Conservation (phyloP, 2,797 vertebrate genomes). For the Salarias fasciatus region DNA sequence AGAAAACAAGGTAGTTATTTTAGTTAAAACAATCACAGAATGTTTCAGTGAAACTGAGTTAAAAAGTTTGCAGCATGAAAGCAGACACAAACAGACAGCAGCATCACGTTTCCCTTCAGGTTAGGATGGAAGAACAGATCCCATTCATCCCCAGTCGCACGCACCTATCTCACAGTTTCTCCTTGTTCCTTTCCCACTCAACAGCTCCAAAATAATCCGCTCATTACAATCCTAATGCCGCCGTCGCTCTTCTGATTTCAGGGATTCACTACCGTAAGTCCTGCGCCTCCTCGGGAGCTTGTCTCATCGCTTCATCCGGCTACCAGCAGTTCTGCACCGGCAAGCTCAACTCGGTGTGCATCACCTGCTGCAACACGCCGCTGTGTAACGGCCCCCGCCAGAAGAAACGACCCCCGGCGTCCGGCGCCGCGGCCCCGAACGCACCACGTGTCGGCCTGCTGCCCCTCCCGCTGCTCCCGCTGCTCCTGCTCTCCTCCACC, state of each 20-base stretch:
- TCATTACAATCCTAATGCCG: constrained; percentile 28
- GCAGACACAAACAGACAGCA: constrained; percentile 7
- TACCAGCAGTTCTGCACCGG: constrained; percentile 98
- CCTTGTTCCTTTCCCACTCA: too few species aligned
- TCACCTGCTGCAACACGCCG: constrained; percentile 95
- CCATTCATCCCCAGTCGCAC: too few species aligned
- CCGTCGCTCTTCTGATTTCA: constrained; percentile 61
- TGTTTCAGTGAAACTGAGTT: too few species aligned
- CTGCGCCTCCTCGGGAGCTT: constrained; percentile 93
- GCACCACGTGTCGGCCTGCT: too few species aligned
- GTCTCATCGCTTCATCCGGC: constrained; percentile 95
- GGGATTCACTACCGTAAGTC: constrained; percentile 96
- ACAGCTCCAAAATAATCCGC: too few species aligned
- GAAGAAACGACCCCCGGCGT: constrained; percentile 72
- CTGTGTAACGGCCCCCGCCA: constrained; percentile 91
- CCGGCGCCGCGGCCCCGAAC: constrained; percentile 21
- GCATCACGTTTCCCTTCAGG: constrained; percentile 23
- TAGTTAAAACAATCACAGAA: too few species aligned
- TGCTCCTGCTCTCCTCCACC: constrained; percentile 27
- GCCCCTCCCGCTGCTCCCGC: constrained; percentile 12
- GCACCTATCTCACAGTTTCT: too few species aligned
- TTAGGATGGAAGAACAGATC: constrained; percentile 32
- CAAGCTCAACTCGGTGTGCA: constrained; percentile 95
- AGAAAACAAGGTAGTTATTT: too few species aligned
- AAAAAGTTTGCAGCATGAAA: too few species aligned